Conservation (phyloP, 2,113 vertebrate species). For the Leucosticte australis region DNA sequence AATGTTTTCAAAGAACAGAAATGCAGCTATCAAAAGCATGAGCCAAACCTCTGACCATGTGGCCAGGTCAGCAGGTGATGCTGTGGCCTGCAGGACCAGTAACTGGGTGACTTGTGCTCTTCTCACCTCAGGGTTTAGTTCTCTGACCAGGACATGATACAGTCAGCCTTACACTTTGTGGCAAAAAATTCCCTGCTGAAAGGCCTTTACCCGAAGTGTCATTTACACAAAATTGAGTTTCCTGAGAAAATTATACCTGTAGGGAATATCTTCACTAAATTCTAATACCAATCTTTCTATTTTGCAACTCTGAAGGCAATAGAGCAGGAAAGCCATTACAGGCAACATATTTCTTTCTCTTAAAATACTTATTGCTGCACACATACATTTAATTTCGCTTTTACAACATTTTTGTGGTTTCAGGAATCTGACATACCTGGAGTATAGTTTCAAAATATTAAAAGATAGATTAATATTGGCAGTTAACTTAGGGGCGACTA, state of each 20-base stretch:
- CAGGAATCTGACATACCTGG: slow-evolving; percentile 21
- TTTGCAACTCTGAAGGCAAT: background rate
- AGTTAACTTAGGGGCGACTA: slow-evolving; percentile 24
- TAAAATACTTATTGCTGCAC: background rate
- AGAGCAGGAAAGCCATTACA: background rate
- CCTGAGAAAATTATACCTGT: background rate
- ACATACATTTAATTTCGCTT: background rate
- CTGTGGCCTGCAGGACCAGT: accelerated
- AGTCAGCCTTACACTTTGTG: background rate
- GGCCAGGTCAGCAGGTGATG: background rate
- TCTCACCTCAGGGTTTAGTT: background rate
- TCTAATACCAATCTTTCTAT: background rate
- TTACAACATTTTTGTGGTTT: slow-evolving; percentile 31
- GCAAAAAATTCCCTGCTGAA: background rate
- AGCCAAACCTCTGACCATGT: background rate
- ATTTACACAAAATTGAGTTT: background rate
- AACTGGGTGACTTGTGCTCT: background rate
- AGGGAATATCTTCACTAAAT: background rate
- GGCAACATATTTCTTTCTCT: background rate
- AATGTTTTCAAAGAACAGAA: background rate
- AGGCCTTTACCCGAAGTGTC: background rate
- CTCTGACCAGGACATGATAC: accelerated
- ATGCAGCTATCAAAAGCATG: background rate
- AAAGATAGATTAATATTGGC: slow-evolving; percentile 40
- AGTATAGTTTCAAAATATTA: background rate